Conservation (phyloP, 2,113 vertebrate genomes). For the Pelodiscus sinensis region DNA sequence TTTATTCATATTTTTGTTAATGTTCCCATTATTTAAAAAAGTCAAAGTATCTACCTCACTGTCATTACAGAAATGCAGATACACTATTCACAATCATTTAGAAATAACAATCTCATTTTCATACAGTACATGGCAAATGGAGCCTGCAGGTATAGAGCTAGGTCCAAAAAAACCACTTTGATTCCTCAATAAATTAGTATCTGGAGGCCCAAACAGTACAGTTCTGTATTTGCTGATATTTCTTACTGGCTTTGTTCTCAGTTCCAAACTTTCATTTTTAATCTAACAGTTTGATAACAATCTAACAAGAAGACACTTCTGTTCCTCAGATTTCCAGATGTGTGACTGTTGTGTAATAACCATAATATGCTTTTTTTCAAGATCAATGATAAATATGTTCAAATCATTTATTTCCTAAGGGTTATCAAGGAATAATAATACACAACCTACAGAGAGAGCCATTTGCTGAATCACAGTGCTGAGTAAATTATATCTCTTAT, state of each 20-base stretch:
- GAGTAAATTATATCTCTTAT: background rate
- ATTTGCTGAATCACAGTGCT: background rate
- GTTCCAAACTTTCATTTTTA: conserved; percentile 5
- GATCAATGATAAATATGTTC: background rate
- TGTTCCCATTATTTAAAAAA: background rate
- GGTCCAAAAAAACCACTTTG: background rate
- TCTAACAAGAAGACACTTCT: background rate
- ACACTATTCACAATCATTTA: background rate
- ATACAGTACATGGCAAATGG: background rate
- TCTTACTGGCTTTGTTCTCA: background rate
- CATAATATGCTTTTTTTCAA: background rate
- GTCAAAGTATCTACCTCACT: background rate
- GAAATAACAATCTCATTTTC: conserved; percentile 5
- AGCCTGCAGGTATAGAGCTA: background rate
- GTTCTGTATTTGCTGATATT: background rate
- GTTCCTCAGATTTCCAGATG: background rate
- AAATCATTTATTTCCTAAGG: background rate
- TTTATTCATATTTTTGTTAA: background rate
- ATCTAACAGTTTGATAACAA: background rate
- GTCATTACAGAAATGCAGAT: background rate
- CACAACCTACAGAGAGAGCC: background rate
- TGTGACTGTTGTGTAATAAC: background rate
- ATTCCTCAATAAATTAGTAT: background rate
- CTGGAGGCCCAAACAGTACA: background rate
- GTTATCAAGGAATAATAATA: background rate